Evolutionary conservation across 2,113 vertebrate genomes (phyloP).

Genomic region (Oreotragus oreotragus): DNA sequence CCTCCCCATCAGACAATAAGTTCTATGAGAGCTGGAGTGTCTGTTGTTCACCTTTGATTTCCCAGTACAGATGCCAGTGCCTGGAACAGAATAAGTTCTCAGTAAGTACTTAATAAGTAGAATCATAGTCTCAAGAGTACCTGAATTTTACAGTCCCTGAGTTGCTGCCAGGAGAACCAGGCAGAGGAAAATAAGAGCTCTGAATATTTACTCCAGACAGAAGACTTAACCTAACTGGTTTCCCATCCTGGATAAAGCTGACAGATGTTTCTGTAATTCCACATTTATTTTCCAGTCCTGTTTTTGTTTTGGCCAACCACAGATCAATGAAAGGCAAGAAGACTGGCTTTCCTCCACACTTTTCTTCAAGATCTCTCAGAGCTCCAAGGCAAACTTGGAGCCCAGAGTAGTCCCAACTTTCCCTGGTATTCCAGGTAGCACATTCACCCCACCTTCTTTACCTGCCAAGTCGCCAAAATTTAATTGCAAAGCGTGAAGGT

Average conservation of each 20-base stretch:
- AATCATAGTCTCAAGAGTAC: not conserved
- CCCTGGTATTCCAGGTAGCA: not conserved
- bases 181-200: not conserved
- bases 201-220: not conserved
- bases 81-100: not conserved
- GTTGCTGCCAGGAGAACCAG: not conserved
- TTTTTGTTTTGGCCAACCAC: not conserved
- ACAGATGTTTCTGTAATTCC: not conserved
- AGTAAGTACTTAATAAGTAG: not conserved
- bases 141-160: not conserved
- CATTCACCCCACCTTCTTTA: not conserved
- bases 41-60: not conserved
- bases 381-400: not conserved
- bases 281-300: not conserved
- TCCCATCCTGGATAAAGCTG: not conserved
- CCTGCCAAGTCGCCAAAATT: not conserved
- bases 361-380: not conserved
- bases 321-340: not conserved
- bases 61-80: not conserved
- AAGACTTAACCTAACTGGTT: not conserved
- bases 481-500: not conserved
- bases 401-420: no score
- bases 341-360: not conserved
- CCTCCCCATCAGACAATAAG: not conserved
- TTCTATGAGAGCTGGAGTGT: not conserved